Base-by-base conservation (phyloP, 1,140 invertebrate genomes). In the Pseudomyrmex cubaensis region DNA sequence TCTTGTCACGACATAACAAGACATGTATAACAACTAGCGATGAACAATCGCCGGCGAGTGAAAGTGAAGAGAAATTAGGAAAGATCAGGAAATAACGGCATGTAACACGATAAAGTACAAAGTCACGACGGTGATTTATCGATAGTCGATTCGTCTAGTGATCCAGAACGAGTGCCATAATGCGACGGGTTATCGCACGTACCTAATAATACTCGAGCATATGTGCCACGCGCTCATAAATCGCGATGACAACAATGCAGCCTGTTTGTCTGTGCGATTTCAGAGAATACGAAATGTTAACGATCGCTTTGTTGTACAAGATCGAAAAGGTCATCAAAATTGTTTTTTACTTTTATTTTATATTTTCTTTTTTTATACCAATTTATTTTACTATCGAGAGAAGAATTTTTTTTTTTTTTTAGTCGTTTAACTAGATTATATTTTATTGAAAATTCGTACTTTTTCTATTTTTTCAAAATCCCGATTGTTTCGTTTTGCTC, bases 171-270 rank as follows among this genome's bases (percentile, higher is more conserved):
- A 67, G 48, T 64, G 56, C 57, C 13, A 82, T 54, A 72, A 87
- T 54, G 59, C 46, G 74, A 22, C 20, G 59, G n/a, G 62, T 56
- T 35, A 64, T 70, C 67, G 54, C 25, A 77, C 35, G 35, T 83
- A 82, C 70, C 70, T 48, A 62, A 59, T 85, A 61, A 66, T 57
- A 50, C 50, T 69, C 25, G 44, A 85, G 69, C 87, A 90, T 90
- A 90, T 91, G 87, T 77, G 87, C 63, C 25, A 7, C 8, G 17
- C 25, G 83, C 74, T 90, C 90, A 66, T 91, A 91, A 91, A 91
- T 86, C 72, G 87, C 15, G 22, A 50, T 13, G 48, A 46, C 46
- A 85, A 90, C 90, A 90, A 91, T 90, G 82, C 63, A 48, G 10
- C 9, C 84, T 84, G 73, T 78, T 75, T 67, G 84, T 54, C 77